These are phyloP conservation scores for Sinohyriopsis cumingii DNA, from an alignment of 2,888 invertebrate species.

Conservation along the genomic window DNA sequence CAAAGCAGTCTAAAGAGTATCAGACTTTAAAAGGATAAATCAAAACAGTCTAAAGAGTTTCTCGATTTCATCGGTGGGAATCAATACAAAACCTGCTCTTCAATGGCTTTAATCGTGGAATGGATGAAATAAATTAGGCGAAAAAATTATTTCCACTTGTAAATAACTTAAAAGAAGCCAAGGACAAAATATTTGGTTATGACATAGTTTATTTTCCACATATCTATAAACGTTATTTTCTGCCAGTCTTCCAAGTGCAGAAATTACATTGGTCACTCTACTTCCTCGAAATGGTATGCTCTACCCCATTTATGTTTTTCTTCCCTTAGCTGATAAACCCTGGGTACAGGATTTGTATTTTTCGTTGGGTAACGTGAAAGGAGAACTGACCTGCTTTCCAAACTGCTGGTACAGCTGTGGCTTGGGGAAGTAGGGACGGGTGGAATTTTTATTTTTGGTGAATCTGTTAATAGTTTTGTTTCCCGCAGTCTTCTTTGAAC, in stretches of 20 bases:
- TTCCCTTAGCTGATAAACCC: conserved; percentile 29
- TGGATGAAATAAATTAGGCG: too few relatives aligned
- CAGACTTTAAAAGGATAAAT: too few relatives aligned
- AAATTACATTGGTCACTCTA: conserved; percentile 11
- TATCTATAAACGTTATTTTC: too few relatives aligned
- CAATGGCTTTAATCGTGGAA: too few relatives aligned
- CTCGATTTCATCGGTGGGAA: too few relatives aligned
- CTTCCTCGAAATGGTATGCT: conserved; percentile 40
- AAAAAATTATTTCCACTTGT: too few relatives aligned
- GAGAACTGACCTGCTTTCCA: neutral
- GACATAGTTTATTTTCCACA: too few relatives aligned
- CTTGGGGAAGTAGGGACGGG: neutral
- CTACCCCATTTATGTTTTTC: conserved; percentile 41
- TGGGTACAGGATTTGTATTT: conserved; percentile 13
- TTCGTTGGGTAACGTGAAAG: conserved; percentile 1
- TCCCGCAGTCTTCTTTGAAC: conserved; percentile 29
- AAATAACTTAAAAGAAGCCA: too few relatives aligned
- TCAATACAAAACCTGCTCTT: too few relatives aligned
- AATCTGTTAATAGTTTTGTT: conserved; percentile 1
- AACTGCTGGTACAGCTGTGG: conserved; percentile 1
- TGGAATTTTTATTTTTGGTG: conserved; percentile 2
- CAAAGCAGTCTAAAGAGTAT: too few relatives aligned
- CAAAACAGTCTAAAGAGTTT: too few relatives aligned
- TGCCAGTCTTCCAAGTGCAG: neutral
- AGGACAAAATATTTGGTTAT: too few relatives aligned